Percentiles rank a stretch among this genome's conserved stretches.
Evolutionary conservation across 64 coral and sea anemone species (phyloP).

Genomic region (Dendrophyllia cribrosa): DNA sequence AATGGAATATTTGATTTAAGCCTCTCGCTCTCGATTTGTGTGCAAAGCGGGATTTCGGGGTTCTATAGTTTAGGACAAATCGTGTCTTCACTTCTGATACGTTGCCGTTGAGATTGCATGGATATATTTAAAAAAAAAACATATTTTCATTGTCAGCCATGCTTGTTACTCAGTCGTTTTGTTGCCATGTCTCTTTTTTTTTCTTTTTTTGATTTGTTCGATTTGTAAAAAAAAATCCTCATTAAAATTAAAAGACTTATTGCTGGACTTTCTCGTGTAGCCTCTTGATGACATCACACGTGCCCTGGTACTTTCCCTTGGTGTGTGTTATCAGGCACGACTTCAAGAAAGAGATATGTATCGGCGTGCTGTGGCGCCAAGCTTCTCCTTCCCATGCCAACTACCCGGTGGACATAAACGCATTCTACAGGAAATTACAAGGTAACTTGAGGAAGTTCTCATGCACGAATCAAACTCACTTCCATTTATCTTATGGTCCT

Average conservation of each 20-base stretch:
- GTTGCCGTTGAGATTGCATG: too few species aligned
- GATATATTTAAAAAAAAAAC: too few species aligned
- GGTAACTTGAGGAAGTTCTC: slow-evolving; percentile 1
- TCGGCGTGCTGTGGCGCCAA: slow-evolving; percentile 39
- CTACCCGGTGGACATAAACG: slow-evolving; percentile 66
- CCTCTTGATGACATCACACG: slow-evolving; percentile 59
- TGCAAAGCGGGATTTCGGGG: too few species aligned
- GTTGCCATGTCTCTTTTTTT: too few species aligned
- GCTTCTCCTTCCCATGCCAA: slow-evolving; percentile 44
- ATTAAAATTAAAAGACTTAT: background rate
- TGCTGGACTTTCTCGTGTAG: background rate
- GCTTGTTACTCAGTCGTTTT: too few species aligned
- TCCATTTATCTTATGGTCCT: too few species aligned
- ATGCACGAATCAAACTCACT: background rate
- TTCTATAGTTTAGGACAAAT: too few species aligned
- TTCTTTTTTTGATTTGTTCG: too few species aligned
- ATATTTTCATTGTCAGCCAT: too few species aligned
- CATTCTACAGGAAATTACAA: slow-evolving; percentile 74
- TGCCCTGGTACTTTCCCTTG: slow-evolving; percentile 73
- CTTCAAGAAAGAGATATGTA: slow-evolving; percentile 72
- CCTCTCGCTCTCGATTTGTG: too few species aligned
- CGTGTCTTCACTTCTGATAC: too few species aligned
- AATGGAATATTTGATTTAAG: too few species aligned
- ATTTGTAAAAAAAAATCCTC: background rate
- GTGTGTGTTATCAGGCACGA: slow-evolving; percentile 84